Conservation (phyloP, 2,888 invertebrate genomes). For the Lottia scabra region DNA sequence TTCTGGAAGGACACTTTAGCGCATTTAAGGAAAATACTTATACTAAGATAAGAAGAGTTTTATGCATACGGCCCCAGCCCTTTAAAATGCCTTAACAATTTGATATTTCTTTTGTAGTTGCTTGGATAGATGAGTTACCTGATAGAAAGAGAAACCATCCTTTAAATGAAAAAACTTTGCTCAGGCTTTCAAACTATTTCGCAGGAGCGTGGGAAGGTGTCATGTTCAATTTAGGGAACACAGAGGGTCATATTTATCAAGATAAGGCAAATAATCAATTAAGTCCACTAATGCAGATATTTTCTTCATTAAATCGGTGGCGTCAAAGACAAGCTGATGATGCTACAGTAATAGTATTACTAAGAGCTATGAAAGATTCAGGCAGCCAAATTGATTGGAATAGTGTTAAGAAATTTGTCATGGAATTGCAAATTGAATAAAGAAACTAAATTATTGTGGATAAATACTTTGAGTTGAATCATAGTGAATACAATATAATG, state of each 20-base stretch:
- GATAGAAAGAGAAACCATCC: neutral
- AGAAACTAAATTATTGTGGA: too few species aligned
- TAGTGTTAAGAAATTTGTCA: neutral
- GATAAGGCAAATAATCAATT: neutral
- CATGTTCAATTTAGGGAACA: neutral
- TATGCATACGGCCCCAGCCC: too few species aligned
- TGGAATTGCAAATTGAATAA: too few species aligned
- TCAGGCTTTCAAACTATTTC: neutral
- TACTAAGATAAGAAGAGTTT: too few species aligned
- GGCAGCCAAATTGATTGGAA: neutral
- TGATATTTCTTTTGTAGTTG: neutral
- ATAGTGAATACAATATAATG: too few species aligned
- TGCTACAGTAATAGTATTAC: neutral
- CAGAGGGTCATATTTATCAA: neutral
- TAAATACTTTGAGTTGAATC: too few species aligned
- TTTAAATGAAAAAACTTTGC: neutral
- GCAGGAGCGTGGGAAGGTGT: neutral
- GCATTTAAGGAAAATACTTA: too few species aligned
- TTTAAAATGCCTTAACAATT: too few species aligned
- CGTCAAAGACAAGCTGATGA: neutral
- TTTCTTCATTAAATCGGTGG: neutral
- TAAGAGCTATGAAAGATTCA: neutral
- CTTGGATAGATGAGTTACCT: neutral
- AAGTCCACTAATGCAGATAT: neutral
- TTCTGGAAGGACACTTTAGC: too few species aligned